phyloP scores from a whole-genome alignment of 1,140 invertebrate species.

The Zaprionus tsacasi region DNA sequence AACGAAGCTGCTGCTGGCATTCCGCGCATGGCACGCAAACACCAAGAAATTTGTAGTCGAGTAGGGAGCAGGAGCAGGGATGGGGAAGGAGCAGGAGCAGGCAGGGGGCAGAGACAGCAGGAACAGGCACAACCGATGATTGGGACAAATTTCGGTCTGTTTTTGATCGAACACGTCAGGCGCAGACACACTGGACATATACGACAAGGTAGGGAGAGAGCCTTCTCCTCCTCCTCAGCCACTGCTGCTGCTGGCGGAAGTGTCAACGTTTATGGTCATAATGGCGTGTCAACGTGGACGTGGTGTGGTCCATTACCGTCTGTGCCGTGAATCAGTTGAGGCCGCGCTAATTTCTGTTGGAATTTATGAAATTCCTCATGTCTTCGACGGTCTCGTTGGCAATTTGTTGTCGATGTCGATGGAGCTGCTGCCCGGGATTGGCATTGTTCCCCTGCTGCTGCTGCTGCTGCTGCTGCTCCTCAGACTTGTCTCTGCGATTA shows the following conservation, averaged over 20 bases:
- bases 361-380: constrained; percentile 72
- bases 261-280: constrained; percentile 82
- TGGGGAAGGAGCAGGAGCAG: too few relatives aligned
- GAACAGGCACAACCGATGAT: constrained; percentile 38
- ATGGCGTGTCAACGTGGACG: constrained; percentile 67
- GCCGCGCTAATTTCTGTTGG: constrained; percentile 69
- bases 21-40: constrained; percentile 79
- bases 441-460: background rate
- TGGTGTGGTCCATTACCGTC: constrained; percentile 77
- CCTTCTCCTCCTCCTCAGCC: background rate
- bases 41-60: constrained; percentile 77
- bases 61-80: background rate
- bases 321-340: constrained; percentile 29
- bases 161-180: constrained; percentile 73
- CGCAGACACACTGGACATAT: constrained; percentile 12
- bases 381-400: constrained; percentile 46
- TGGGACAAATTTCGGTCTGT: constrained; percentile 77
- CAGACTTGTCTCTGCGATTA: constrained; percentile 61
- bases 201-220: background rate
- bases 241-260: constrained; percentile 59
- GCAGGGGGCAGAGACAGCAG: too few relatives aligned
- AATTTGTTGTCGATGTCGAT: constrained; percentile 58
- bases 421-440: background rate
- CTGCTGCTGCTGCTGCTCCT: background rate
- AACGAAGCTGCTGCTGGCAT: constrained; percentile 80